Evolutionary conservation across 2,113 vertebrate genomes (phyloP).

Genomic region (Coptodon bakossiorum): DNA sequence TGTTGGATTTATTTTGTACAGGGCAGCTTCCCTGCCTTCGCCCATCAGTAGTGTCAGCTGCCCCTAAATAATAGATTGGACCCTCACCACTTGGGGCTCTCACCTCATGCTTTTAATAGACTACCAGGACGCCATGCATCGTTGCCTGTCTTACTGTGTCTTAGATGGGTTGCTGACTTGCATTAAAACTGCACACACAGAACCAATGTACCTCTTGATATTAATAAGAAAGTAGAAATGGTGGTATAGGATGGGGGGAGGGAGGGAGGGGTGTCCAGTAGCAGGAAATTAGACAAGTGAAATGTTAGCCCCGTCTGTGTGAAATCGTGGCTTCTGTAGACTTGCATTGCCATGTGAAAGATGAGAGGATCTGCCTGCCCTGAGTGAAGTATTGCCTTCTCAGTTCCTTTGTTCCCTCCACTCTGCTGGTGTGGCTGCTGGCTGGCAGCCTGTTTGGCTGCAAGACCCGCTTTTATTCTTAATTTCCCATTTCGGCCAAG

Average conservation of each 20-base stretch:
- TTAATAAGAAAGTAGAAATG: neutral
- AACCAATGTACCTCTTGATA: neutral
- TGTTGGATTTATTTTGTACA: neutral
- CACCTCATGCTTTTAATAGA: slow-evolving; percentile 56
- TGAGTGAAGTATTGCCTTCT: slow-evolving; percentile 30
- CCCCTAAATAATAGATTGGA: slow-evolving; percentile 67
- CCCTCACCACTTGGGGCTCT: slow-evolving; percentile 46
- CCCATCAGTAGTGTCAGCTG: slow-evolving; percentile 46
- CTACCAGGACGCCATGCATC: neutral
- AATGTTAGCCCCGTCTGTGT: neutral
- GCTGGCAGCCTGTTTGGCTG: slow-evolving; percentile 10
- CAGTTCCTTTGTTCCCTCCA: slow-evolving; percentile 52
- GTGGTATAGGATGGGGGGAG: neutral
- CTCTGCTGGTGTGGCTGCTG: neutral
- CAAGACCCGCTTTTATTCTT: neutral
- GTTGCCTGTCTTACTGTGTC: neutral
- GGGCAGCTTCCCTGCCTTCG: neutral
- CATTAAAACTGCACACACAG: neutral
- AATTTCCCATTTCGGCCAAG: neutral
- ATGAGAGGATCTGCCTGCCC: slow-evolving; percentile 29
- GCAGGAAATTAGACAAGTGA: neutral
- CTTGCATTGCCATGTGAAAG: slow-evolving; percentile 32
- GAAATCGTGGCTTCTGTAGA: neutral
- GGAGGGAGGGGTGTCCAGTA: neutral
- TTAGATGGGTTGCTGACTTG: neutral